phyloP scores from a whole-genome alignment of 2,113 vertebrate species.

The Spermophilus dauricus region DNA sequence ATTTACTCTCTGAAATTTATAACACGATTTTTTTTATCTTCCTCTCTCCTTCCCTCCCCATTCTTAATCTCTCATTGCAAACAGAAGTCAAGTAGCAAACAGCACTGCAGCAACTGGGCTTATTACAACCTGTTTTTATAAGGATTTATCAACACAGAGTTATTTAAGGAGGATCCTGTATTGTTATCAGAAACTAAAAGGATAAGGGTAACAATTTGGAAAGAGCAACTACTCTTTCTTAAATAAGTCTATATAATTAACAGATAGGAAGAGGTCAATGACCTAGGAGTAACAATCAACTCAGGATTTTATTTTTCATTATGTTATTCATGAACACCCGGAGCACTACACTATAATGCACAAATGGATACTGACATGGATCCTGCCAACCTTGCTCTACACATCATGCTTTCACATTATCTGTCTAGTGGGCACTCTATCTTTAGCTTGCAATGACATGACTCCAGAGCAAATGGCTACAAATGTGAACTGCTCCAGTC shows the following conservation, averaged over 20 bases:
- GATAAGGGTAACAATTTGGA: slow-evolving; percentile 87
- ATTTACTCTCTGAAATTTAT: slow-evolving; percentile 81
- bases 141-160: slow-evolving; percentile 86
- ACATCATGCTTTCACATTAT: slow-evolving; percentile 96
- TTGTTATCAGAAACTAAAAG: slow-evolving; percentile 84
- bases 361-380: slow-evolving; percentile 99
- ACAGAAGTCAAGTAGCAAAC: slow-evolving; percentile 90
- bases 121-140: slow-evolving; percentile 88
- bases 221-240: slow-evolving; percentile 84
- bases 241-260: slow-evolving; percentile 86
- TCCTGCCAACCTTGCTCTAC: slow-evolving; percentile 97
- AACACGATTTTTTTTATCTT: slow-evolving; percentile 86
- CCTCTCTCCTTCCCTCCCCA: slow-evolving; percentile 55
- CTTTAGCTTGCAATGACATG: slow-evolving; percentile 96
- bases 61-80: slow-evolving; percentile 87
- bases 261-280: slow-evolving; percentile 90
- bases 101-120: slow-evolving; percentile 86
- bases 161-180: slow-evolving; percentile 86
- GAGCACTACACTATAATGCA: slow-evolving; percentile 98
- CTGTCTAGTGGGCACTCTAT: slow-evolving; percentile 95
- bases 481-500: slow-evolving; percentile 98
- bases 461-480: slow-evolving; percentile 96
- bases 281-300: slow-evolving; percentile 86
- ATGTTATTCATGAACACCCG: slow-evolving; percentile 96
- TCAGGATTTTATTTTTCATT: slow-evolving; percentile 93